Base-by-base conservation (phyloP, 2,113 vertebrate genomes). In the Rhinogobius similis region DNA sequence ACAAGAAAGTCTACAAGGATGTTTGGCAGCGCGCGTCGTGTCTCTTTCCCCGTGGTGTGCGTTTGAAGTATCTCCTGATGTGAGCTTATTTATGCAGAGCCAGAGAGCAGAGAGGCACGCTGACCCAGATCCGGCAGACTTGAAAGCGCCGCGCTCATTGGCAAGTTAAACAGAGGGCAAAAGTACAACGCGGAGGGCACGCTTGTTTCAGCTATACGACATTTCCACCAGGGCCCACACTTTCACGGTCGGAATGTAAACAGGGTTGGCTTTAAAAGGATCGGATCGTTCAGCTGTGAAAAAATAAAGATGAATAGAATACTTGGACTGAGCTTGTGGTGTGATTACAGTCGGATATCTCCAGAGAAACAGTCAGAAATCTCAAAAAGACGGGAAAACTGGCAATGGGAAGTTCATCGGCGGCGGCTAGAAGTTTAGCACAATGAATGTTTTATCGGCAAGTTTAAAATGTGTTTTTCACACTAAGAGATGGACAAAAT, bases 101-200 rank as follows among this genome's bases (percentile, higher is more conserved):
- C 48, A 82, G 80, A 84, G 83, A 83, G 75, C 84, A 81, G 84
- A 82, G 86, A 81, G 2, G 65, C 85, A 76, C 61, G 41, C 83
- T 85, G 83, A 84, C 87, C 83, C 80, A 89, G 86, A 88, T 89
- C 87, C 78, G 21, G 70, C 76, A 70, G 83, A 87, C 86, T 82
- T 84, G 73, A 88, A 87, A 89, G 81, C 38, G 79, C 6, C 10
- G 52, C 38, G 82, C 81, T 76, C 52, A 44, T 73, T 80, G 78
- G 78, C 81, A 82, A 83, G 77, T 87, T 87, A 80, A 84, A 87
- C 79, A 78, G 74, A 82, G 83, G 82, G 79, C 78, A 82, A 84
- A 84, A 84, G 88, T 86, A 76, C 78, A 86, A 32, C 5, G 14
- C 77, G 58, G 64, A 80, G 77, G 82, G 65, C 80, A 82, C 27